Conservation (phyloP, 2,888 invertebrate genomes). For the Trachelus tabidus region DNA sequence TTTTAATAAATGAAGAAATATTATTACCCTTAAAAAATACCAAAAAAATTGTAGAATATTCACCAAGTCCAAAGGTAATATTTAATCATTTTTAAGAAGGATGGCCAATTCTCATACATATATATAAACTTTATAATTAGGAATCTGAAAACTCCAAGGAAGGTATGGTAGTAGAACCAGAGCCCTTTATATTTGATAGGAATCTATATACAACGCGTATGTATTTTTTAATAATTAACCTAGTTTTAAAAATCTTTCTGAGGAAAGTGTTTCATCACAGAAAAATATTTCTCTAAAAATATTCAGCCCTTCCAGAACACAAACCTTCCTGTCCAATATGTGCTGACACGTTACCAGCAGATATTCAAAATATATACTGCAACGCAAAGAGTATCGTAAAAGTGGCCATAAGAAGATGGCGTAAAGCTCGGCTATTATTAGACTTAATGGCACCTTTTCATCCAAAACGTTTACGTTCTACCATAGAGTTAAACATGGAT, state of each 20-base stretch:
- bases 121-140: background rate
- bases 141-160: background rate
- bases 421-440: conserved; percentile 50
- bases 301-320: background rate
- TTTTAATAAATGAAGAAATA: background rate
- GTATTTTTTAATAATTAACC: background rate
- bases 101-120: background rate
- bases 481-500: conserved; percentile 45
- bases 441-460: conserved; percentile 34
- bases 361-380: conserved; percentile 50
- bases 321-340: conserved; percentile 49
- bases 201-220: background rate
- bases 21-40: background rate
- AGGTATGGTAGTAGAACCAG: background rate
- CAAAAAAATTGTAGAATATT: background rate
- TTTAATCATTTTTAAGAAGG: background rate
- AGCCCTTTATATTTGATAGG: background rate
- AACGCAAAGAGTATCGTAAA: conserved; percentile 50
- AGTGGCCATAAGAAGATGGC: conserved; percentile 51
- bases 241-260: background rate
- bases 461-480: conserved; percentile 40
- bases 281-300: background rate
- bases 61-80: background rate
- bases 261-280: background rate
- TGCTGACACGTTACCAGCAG: conserved; percentile 44